Conservation (phyloP, 2,888 invertebrate genomes). For the Epinotia ramella region DNA sequence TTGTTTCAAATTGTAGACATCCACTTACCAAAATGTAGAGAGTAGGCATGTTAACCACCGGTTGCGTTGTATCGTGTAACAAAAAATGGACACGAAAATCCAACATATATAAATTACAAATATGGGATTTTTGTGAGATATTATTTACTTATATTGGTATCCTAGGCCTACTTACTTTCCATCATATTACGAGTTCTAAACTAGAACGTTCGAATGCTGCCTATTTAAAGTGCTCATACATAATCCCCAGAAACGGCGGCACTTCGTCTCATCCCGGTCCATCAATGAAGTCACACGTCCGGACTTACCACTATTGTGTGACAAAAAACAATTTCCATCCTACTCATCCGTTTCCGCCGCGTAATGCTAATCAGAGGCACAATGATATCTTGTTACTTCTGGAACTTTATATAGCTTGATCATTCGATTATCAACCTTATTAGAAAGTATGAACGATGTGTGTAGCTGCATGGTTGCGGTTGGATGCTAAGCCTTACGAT, state of each 20-base stretch:
- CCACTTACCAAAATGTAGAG: too few species aligned
- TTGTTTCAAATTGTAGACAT: too few species aligned
- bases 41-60: too few species aligned
- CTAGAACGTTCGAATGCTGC: background rate
- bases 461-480: background rate
- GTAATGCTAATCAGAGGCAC: conserved; percentile 67
- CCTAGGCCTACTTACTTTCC: background rate
- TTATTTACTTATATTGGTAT: too few species aligned
- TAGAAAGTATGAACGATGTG: background rate
- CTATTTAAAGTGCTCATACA: background rate
- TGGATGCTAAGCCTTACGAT: conserved; percentile 32
- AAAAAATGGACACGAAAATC: too few species aligned
- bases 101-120: too few species aligned
- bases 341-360: conserved; percentile 69
- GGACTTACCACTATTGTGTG: conserved; percentile 58
- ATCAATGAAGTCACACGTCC: conserved; percentile 43
- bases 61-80: too few species aligned
- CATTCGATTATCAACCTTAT: background rate
- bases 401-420: background rate
- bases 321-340: conserved; percentile 56
- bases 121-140: too few species aligned
- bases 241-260: conserved; percentile 30
- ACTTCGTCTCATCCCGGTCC: conserved; percentile 4
- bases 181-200: background rate
- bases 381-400: conserved; percentile 65